Base-by-base conservation (phyloP, 2,113 vertebrate genomes). In the Callionymus lyra region DNA sequence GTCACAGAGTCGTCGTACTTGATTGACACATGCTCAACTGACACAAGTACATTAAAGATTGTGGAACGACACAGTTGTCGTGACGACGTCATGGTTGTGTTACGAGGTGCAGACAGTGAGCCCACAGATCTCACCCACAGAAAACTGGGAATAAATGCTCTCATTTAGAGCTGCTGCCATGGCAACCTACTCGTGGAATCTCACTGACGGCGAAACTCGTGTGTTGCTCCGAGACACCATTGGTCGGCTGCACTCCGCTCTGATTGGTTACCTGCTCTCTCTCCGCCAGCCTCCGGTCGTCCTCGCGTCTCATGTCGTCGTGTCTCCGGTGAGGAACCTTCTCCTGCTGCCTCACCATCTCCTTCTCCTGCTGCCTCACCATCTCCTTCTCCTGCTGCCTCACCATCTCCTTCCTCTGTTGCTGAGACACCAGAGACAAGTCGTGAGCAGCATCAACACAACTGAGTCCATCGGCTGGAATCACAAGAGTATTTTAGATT, bases 381-480 rank as follows among this genome's bases (percentile, higher is more conserved):
- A 92, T 88, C 58, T 92, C 90, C 66, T 93, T 92, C 62, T 92
- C 90, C 68, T 93, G 90, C 75, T 90, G 88, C 76, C 91, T 89
- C 70, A 88, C 82, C 76, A 92, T 88, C 58, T 92, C 91, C 16
- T 91, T 88, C 44, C 90, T 86, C 74, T 94, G 92, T 88, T 94
- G 92, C 91, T 94, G 82, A 62, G 77, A 52, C 68, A 65, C 17
- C 6, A 65, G 47, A 44, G 47, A 53, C 40, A 69, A 74, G 55
- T 77, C 44, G 53, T 47, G 56, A 55, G 59, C 65, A 47, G 57
- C 52, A 72, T 76, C 44, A 79, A 63, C 49, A 61, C 1, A 49
- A n/a, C n/a, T n/a, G 47, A 53, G 51, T 18, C 38, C 41, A 45
- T 50, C 55, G 63, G 39, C 4, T 4, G 8, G 21, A 27, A 27